Evolutionary conservation across 1,140 invertebrate species (phyloP), one percentile per base, ranked within the genome.

Genomic region (Scaptomyza pallida): DNA sequence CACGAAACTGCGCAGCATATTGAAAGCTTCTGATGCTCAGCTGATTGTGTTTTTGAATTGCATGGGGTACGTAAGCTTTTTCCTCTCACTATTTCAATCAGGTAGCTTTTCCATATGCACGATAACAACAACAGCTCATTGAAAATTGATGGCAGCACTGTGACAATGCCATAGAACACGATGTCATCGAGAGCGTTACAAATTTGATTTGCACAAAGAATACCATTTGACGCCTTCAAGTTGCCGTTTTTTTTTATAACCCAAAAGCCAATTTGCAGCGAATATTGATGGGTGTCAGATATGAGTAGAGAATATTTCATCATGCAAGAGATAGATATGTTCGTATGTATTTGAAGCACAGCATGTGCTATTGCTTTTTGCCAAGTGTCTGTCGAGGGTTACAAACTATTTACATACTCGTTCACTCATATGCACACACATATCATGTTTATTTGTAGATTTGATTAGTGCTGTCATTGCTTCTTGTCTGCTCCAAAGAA

Each of bases 261-360:
- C 35, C 64, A 65, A 67, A 62, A 81, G 60, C 71, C 78, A 81
- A 81, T 81, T 82, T 78, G 61, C 63, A 59, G 63, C 69, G 57
- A 82, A 68, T 77, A 68, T 77, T 73, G 60, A 43, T 45, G 50
- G 60, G 41, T 55, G 43, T 56, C 50, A 52, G 44, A 51, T 56
- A 64, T 43, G 62, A 70, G 59, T 76, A 61, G 17, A 37, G 43
- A 64, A 15, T 40, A 55, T 16, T 17, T 41, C 15, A 43, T 17
- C 35, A 70, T 35, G 44, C 33, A 62, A 30, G 37, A 17, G 12
- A 48, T 65, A 41, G 44, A 64, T 43, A 50, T 17, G 43, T 56
- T 50, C 50, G 5, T 26, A 43, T 56, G 5, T 23, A 43, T 16
- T 35, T n/a, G 30, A 61, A 17, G 23, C 15, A 2, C 16, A 30